Base-by-base conservation (phyloP, 1,140 invertebrate species). In the Sarcophaga peregrina region DNA sequence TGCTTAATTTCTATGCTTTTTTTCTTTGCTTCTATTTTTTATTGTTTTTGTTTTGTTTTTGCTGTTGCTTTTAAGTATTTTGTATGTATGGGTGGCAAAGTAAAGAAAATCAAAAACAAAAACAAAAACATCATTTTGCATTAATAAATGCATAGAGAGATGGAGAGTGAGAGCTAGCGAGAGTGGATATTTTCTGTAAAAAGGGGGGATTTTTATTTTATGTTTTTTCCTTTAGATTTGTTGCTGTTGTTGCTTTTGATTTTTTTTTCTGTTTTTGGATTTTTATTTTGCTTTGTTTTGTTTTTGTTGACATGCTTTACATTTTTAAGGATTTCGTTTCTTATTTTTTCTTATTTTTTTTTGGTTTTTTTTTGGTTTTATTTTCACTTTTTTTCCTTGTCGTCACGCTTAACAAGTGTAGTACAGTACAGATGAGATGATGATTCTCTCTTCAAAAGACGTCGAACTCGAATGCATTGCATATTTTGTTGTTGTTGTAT, bases 271-370 rank as follows among this genome's bases (percentile, higher is more conserved):
- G n/a, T 58, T 58, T 15, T 58, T 13, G 52, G n/a, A n/a, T n/a
- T n/a, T n/a, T n/a, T n/a, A 2, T n/a, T 58, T 58, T n/a, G n/a
- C 6, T 82, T 82, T 46, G 58, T 68, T 37, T 74, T 37, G 11
- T 47, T 25, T 82, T 73, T 74, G 72, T 82, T 82, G 81, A 82
- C 81, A 82, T 82, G 81, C 45, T 82, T 73, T 82, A 52, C 72
- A 62, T 73, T 74, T n/a, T 81, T 45, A 8, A 8, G 20, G 11
- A 9, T 81, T 37, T 81, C 48, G 48, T 81, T 25, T 68, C 62
- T 52, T 72, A 47, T n/a, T 81, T 72, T 72, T 54, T 62, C 80
- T 68, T 81, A 48, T 72, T 37, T 2, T 37, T 37, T 37, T 37
- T 4, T 37, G 25, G n/a, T n/a, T n/a, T 4, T 80, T 37, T 81